Evolutionary conservation across 2,888 invertebrate genomes (phyloP), one percentile per base, ranked within the genome.

Genomic region (Spilosoma lubricipeda): DNA sequence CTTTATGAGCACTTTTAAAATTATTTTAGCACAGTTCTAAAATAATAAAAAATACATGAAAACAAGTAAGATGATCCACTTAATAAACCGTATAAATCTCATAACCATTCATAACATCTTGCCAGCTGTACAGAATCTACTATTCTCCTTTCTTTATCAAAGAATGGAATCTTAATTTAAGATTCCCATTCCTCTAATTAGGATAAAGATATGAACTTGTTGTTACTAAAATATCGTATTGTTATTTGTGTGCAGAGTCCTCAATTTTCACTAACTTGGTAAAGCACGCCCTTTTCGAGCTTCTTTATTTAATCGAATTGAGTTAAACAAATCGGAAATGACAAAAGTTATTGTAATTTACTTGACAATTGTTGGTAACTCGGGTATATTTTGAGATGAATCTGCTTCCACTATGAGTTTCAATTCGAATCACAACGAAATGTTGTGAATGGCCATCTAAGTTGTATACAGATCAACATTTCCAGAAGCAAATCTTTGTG

Each of bases 331-430:
- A 56, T 27, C 42, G 63, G 67, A 56, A 67, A 66, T 67, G 39
- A 42, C 66, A 72, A 67, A 63, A 63, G 63, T 63, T 63, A 30
- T 63, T 63, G 30, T 59, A 67, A 72, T 56, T 72, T 67, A 72
- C 56, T 42, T 67, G 63, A 63, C 63, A 63, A 63, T 30, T 89
- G 88, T 88, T 90, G 87, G 84, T 89, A 90, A 63, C 63, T 63
- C 30, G 18, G 63, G 30, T 30, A 30, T 7, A 63, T 63, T 63
- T 63, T 63, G 15, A 63, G 63, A 30, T 63, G 18, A 63, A 63
- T 30, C 18, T 63, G 13, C 15, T 59, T 63, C 30, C 27, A 63
- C 63, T 30, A 63, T 15, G 30, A 63, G 30, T 63, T 63, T 30
- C 30, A 63, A 30, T 30, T 30, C 63, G 30, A 63, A 18, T 18